phyloP scores from a whole-genome alignment of 1,140 invertebrate species.

The Hyles vespertilio region DNA sequence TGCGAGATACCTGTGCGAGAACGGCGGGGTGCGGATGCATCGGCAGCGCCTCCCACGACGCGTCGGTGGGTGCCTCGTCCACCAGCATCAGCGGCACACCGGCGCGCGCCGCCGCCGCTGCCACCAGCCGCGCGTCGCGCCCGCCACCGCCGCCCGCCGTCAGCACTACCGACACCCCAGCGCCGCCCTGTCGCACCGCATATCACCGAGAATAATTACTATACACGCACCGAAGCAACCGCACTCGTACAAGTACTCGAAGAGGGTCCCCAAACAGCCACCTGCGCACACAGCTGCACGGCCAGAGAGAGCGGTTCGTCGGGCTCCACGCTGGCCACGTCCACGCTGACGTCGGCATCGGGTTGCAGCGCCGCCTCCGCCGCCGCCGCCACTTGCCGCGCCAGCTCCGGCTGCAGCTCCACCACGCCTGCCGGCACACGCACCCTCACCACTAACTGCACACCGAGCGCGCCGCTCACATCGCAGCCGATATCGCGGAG shows the following conservation, averaged over 20 bases:
- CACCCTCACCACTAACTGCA: neutral
- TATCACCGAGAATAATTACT: too few relatives aligned
- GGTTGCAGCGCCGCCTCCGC: conserved; percentile 28
- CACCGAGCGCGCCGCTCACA: conserved; percentile 1
- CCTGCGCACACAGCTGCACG: conserved; percentile 33
- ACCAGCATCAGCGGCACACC: conserved; percentile 43
- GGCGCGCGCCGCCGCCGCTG: conserved; percentile 47
- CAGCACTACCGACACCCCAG: conserved; percentile 16
- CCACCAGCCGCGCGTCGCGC: conserved; percentile 21
- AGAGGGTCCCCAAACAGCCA: neutral
- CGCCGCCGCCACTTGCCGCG: conserved; percentile 32
- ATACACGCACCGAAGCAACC: too few relatives aligned
- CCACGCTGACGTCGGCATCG: conserved; percentile 1
- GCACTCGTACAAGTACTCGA: too few relatives aligned
- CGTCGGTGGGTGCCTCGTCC: conserved; percentile 14
- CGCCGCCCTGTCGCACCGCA: conserved; percentile 1
- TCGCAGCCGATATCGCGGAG: neutral
- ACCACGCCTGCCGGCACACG: conserved; percentile 29
- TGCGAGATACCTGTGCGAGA: conserved; percentile 29
- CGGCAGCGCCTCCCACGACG: conserved; percentile 31
- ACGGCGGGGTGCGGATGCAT: conserved; percentile 40
- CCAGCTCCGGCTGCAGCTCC: conserved; percentile 30
- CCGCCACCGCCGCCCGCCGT: conserved; percentile 22
- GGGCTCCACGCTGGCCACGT: conserved; percentile 27
- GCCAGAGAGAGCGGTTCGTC: conserved; percentile 41